phyloP scores from a whole-genome alignment of 2,888 invertebrate species.

The Nemotelus nigrinus region DNA sequence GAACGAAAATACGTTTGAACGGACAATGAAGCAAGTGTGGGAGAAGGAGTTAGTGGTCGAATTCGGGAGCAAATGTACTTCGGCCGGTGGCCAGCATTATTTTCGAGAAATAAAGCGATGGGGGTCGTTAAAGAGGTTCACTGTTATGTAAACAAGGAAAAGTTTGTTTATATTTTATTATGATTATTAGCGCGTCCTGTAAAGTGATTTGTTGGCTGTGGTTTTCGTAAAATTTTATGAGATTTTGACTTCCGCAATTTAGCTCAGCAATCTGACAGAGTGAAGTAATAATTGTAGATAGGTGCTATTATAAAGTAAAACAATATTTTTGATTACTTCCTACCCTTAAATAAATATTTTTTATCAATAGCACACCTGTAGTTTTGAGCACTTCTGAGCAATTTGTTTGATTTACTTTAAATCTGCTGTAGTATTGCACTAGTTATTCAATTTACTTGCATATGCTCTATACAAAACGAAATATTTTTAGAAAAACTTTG shows the following conservation, averaged over 20 bases:
- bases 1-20: neutral
- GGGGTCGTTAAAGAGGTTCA: conserved; percentile 33
- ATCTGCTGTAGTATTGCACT: too few relatives aligned
- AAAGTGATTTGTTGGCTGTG: conserved; percentile 36
- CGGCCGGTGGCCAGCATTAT: neutral
- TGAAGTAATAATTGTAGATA: neutral
- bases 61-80: conserved; percentile 17
- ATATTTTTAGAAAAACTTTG: too few relatives aligned
- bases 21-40: neutral
- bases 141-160: conserved; percentile 36
- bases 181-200: conserved; percentile 26
- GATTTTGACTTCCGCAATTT: conserved; percentile 33
- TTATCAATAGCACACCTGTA: too few relatives aligned
- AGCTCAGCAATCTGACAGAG: conserved; percentile 30
- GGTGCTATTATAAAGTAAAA: too few relatives aligned
- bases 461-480: too few relatives aligned
- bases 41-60: conserved; percentile 1
- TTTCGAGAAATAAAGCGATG: neutral
- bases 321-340: too few relatives aligned
- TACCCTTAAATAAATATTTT: too few relatives aligned
- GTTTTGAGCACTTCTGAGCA: too few relatives aligned
- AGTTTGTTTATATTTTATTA: conserved; percentile 40
- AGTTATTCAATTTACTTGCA: too few relatives aligned
- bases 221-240: conserved; percentile 30
- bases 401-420: too few relatives aligned